Conservation (phyloP, 2,797 vertebrate genomes). For the Tadarida brasiliensis region DNA sequence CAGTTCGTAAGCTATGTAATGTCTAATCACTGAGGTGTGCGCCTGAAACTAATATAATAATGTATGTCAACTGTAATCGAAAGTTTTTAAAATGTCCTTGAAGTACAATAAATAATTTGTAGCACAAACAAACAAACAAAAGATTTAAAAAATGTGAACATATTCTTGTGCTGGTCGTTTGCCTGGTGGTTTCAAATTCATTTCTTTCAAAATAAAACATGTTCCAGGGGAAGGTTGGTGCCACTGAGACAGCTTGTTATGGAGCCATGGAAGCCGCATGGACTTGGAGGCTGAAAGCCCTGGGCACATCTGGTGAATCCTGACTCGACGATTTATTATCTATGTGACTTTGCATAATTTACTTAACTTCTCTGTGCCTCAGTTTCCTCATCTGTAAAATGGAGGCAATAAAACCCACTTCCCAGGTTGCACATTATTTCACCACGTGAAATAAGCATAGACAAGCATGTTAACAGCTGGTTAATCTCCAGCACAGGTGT, state of each 20-base stretch:
- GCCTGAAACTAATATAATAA: too few species aligned
- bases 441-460: neutral
- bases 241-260: neutral
- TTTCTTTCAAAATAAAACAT: neutral
- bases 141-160: neutral
- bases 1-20: too few species aligned
- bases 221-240: neutral
- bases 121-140: too few species aligned
- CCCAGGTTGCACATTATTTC: neutral
- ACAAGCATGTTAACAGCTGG: neutral
- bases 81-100: too few species aligned
- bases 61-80: too few species aligned
- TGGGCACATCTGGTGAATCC: neutral
- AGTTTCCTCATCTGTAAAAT: conserved; percentile 1
- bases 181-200: neutral
- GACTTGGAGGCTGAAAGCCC: neutral
- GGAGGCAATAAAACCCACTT: neutral
- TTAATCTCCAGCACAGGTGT: neutral
- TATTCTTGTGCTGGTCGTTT: neutral
- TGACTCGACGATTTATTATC: neutral
- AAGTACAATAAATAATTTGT: too few species aligned
- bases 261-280: neutral
- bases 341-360: neutral
- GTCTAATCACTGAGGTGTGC: too few species aligned
- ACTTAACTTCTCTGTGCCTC: neutral